Evolutionary conservation across 2,113 vertebrate species (phyloP), one percentile per base, ranked within the genome.

Genomic region (Microcebus murinus): DNA sequence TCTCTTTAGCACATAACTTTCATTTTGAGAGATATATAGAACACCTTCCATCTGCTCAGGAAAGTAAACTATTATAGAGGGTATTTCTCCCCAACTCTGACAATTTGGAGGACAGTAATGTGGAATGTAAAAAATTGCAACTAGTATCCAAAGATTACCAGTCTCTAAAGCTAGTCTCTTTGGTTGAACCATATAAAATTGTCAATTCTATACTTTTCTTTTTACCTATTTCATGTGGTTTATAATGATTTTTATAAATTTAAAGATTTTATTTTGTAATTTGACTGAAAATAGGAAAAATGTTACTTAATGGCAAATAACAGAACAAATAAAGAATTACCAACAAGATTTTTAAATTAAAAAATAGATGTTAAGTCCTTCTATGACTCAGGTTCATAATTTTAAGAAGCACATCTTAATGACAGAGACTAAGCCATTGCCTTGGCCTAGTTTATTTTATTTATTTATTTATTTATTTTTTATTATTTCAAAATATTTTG

Each of bases 21-120:
- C 74, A 57, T 94, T 94, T 86, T 93, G 81, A 82, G 10, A 79
- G 25, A 25, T 65, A 8, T 31, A 63, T 71, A 92, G 80, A 88
- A 1, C 27, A 65, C 6, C 21, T 90, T 71, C 57, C 17, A 25
- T 71, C 17, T 61, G 68, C 84, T 71, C 25, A 70, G 34, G 90
- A 80, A 90, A 96, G 76, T 31, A 45, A 92, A 79, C 6, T 61
- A 20, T 55, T 55, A 50, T 2, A 31, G 39, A 70, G 5, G 42
- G 36, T 21, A 70, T 67, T 59, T 59, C 55, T 59, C 15, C 45
- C 13, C 31, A 65, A 81, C 27, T 96, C 65, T 93, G 34, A 74
- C 84, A n/a, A 91, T 48, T 71, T 42, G 36, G 34, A 7, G 50
- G 27, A 52, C 10, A 39, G 68, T 23, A 93, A 80, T 67, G 48